Evolutionary conservation across 2,797 vertebrate genomes (phyloP).

Genomic region (Vireo griseus): DNA sequence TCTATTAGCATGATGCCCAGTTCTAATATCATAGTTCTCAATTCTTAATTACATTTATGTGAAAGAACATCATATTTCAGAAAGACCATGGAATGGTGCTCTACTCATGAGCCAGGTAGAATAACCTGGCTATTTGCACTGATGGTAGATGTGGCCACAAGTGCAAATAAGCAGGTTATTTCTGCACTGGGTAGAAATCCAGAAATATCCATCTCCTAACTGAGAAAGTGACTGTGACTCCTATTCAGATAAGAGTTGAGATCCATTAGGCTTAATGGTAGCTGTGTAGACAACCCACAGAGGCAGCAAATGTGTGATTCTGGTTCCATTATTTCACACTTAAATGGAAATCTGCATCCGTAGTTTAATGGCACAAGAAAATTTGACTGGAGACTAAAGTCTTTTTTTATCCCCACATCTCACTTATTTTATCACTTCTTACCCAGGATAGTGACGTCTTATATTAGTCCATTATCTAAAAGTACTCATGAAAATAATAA

Average conservation of each 20-base stretch:
- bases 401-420: not conserved
- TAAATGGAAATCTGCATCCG: not conserved
- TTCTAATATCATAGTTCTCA: not conserved
- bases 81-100: not conserved
- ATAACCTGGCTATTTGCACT: not conserved
- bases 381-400: not conserved
- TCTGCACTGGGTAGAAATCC: not conserved
- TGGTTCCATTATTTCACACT: not conserved
- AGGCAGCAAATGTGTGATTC: not conserved
- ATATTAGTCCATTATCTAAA: not conserved
- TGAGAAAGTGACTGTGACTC: not conserved
- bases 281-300: not conserved
- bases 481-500: not conserved
- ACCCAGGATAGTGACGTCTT: not conserved
- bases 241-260: rapidly evolving
- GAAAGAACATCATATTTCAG: not conserved
- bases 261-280: not conserved
- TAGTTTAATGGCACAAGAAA: not conserved
- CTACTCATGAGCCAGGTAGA: not conserved
- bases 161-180: not conserved
- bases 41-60: not conserved
- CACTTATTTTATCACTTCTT: not conserved
- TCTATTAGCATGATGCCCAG: not conserved
- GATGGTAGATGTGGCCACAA: not conserved
- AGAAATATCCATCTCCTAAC: not conserved